Conservation (phyloP, 2,888 invertebrate genomes). For the Hypena proboscidalis region DNA sequence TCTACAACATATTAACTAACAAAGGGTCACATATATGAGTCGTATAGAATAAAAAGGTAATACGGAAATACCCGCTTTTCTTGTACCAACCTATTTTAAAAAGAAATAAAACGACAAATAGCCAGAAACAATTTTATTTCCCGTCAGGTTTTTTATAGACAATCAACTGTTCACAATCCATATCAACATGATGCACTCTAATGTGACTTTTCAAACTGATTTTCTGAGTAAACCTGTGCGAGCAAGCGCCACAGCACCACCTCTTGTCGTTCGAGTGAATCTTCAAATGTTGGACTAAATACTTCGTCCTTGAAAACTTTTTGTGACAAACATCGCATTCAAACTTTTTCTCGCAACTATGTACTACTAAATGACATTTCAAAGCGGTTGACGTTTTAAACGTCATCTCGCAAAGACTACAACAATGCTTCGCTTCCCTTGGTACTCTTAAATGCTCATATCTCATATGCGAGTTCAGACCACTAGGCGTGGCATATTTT, state of each 20-base stretch:
- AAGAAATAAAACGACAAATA: constrained; percentile 1
- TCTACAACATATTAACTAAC: too few relatives aligned
- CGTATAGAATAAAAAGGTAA: too few relatives aligned
- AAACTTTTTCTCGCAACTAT: constrained; percentile 58
- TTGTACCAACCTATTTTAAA: too few relatives aligned
- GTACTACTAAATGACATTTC: constrained; percentile 23
- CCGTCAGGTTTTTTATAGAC: constrained; percentile 27
- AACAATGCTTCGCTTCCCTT: constrained; percentile 23
- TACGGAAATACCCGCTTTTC: too few relatives aligned
- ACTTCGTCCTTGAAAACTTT: constrained; percentile 46
- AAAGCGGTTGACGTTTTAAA: constrained; percentile 27
- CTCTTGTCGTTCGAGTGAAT: constrained; percentile 55
- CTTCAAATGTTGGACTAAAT: constrained; percentile 49
- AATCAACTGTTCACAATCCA: constrained; percentile 26
- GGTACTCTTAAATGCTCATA: constrained; percentile 26
- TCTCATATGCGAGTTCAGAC: constrained; percentile 32
- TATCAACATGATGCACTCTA: constrained; percentile 32
- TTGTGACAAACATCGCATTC: constrained; percentile 69
- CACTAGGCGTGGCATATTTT: constrained; percentile 24
- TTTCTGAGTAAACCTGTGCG: constrained; percentile 54
- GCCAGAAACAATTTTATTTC: constrained; percentile 28
- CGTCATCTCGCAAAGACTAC: constrained; percentile 25
- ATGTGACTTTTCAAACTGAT: constrained; percentile 54
- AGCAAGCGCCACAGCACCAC: constrained; percentile 47
- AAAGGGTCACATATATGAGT: too few relatives aligned